Evolutionary conservation across 2,113 vertebrate species (phyloP), one percentile per base, ranked within the genome.

Genomic region (Peucedramus taeniatus): DNA sequence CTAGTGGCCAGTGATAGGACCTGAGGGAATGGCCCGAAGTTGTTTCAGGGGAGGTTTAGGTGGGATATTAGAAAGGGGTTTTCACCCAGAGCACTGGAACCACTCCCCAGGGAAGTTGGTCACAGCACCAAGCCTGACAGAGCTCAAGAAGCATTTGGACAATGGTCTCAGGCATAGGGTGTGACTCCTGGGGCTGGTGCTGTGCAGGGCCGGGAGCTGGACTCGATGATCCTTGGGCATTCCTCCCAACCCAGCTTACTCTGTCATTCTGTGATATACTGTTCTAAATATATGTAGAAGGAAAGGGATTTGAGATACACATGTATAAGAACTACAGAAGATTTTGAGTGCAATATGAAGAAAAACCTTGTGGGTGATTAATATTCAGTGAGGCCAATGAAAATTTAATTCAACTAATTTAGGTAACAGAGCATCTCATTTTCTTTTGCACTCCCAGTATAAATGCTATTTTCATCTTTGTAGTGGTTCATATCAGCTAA

Each of bases 351-450:
- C 65, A 87, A 31, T 37, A 50, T 57, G 81, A 82, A 79, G 65
- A 78, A 13, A 84, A 91, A 66, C 6, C 77, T 2, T 63, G 47
- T 39, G 23, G 9, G 5, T 71, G 60, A 95, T 93, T 87, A 96
- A 87, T 82, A 95, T 71, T 94, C 77, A 75, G 51, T 7, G 10
- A 90, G n/a, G 26, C 35, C 1, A 3, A 88, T 61, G 83, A 92
- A 93, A 88, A 92, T 80, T 83, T 72, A 83, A 90, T 95, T 90
- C 57, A 76, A 68, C 45, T 83, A 95, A 96, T 90, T 93, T 89
- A 93, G 7, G 91, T 93, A 91, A 72, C n/a, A 66, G 60, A 74
- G 30, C 61, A 79, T 82, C 74, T 79, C 3, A 82, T 89, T 91
- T 90, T 91, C 78, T 79, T 87, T 82, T 85, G 4, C 57, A 47